Conservation (phyloP, 2,888 invertebrate species). For the Sisyra nigra region DNA sequence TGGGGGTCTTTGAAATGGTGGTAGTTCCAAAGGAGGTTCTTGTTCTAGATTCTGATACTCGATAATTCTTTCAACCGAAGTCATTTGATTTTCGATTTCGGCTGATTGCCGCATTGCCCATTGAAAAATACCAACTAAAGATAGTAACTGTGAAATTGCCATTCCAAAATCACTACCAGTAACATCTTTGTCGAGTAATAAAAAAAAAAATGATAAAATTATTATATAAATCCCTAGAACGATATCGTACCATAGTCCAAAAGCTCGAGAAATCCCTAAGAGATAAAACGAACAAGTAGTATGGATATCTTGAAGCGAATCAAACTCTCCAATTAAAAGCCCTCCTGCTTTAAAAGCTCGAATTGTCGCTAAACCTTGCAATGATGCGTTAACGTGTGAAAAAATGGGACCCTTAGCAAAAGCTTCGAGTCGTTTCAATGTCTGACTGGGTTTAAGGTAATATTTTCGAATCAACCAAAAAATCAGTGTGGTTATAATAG, state of each 20-base stretch:
- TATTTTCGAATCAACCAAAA: conserved; percentile 47
- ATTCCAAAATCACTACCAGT: conserved; percentile 33
- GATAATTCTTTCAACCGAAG: conserved; percentile 47
- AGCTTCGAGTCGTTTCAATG: conserved; percentile 56
- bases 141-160: conserved; percentile 34
- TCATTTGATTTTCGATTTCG: conserved; percentile 44
- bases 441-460: conserved; percentile 58
- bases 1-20: conserved; percentile 28
- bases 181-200: conserved; percentile 27
- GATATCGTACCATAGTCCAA: conserved; percentile 56
- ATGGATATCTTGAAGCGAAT: conserved; percentile 39
- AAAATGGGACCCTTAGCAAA: conserved; percentile 60
- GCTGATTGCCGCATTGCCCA: conserved; percentile 57
- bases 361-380: conserved; percentile 50
- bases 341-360: conserved; percentile 45
- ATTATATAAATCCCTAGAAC: conserved; percentile 49
- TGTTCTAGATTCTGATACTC: conserved; percentile 40
- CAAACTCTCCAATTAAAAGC: conserved; percentile 39
- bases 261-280: conserved; percentile 49
- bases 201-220: conserved; percentile 44
- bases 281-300: conserved; percentile 62
- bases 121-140: conserved; percentile 32
- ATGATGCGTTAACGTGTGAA: conserved; percentile 50
- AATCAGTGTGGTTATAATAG: conserved; percentile 41
- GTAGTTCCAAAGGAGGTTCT: conserved; percentile 21